Evolutionary conservation across 2,797 vertebrate genomes (phyloP).

Genomic region (Chaenodraco wilsoni): DNA sequence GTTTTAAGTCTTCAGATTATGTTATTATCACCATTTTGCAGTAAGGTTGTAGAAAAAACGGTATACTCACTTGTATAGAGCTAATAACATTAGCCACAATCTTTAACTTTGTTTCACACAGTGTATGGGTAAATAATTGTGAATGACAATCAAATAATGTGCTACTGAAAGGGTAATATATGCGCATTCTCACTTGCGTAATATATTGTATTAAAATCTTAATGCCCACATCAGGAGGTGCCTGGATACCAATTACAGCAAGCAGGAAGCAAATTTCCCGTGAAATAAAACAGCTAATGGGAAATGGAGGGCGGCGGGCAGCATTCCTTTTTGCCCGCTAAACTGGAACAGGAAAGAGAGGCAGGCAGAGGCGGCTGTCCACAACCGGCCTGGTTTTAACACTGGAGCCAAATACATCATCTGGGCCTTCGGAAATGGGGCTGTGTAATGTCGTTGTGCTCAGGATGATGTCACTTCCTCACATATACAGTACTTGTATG

Average conservation of each 20-base stretch:
- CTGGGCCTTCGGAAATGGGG: conserved; percentile 32
- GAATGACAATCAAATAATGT: conserved; percentile 81
- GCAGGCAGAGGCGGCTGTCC: conserved; percentile 58
- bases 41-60: conserved; percentile 36
- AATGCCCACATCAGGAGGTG: conserved; percentile 84
- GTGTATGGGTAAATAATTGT: conserved; percentile 77
- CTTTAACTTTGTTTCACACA: conserved; percentile 73
- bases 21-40: conserved; percentile 34
- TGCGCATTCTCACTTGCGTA: conserved; percentile 81
- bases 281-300: conserved; percentile 88
- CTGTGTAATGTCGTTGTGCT: conserved; percentile 42
- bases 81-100: conserved; percentile 76
- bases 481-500: conserved; percentile 11
- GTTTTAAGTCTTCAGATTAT: conserved; percentile 36
- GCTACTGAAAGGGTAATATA: conserved; percentile 83
- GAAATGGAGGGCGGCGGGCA: conserved; percentile 78
- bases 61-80: conserved; percentile 37
- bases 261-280: conserved; percentile 86
- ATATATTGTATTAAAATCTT: conserved; percentile 82
- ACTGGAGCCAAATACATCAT: conserved; percentile 50
- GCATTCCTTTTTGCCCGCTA: conserved; percentile 74
- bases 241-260: conserved; percentile 85
- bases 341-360: conserved; percentile 68
- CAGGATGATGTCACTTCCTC: conserved; percentile 45
- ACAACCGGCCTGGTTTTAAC: conserved; percentile 65